phyloP scores from a whole-genome alignment of 2,797 vertebrate genomes.

The Peromyscus attwateri region DNA sequence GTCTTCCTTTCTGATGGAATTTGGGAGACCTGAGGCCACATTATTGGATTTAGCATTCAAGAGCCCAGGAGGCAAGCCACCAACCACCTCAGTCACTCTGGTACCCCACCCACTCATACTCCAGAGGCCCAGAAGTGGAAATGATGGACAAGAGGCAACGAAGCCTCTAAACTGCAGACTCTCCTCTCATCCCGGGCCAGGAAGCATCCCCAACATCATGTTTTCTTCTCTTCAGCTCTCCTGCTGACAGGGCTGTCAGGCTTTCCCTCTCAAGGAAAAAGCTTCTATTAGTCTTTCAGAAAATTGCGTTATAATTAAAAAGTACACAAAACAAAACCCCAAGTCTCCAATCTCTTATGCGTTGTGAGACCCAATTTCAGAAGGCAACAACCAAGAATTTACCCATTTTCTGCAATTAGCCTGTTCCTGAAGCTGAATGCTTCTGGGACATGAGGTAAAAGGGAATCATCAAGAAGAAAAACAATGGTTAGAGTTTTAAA shows the following conservation, averaged over 20 bases:
- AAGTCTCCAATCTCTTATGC: not conserved
- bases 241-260: not conserved
- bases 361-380: not conserved
- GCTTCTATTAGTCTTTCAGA: not conserved
- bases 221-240: not conserved
- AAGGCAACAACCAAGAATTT: constrained; percentile 41
- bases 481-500: constrained; percentile 29
- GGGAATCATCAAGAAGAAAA: constrained; percentile 52
- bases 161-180: not conserved
- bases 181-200: not conserved
- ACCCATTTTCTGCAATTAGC: constrained; percentile 39
- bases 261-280: not conserved
- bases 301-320: not conserved
- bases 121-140: not conserved
- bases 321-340: constrained; percentile 12
- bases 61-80: not conserved
- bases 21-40: not conserved
- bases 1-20: not conserved
- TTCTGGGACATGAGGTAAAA: not conserved
- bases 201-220: not conserved
- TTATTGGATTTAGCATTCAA: not conserved
- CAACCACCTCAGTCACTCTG: not conserved
- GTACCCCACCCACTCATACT: too few relatives aligned
- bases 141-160: not conserved
- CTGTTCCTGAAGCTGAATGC: not conserved